These are phyloP conservation scores for Triops longicaudatus DNA, from an alignment of 1,140 invertebrate genomes.

Conservation along the genomic window DNA sequence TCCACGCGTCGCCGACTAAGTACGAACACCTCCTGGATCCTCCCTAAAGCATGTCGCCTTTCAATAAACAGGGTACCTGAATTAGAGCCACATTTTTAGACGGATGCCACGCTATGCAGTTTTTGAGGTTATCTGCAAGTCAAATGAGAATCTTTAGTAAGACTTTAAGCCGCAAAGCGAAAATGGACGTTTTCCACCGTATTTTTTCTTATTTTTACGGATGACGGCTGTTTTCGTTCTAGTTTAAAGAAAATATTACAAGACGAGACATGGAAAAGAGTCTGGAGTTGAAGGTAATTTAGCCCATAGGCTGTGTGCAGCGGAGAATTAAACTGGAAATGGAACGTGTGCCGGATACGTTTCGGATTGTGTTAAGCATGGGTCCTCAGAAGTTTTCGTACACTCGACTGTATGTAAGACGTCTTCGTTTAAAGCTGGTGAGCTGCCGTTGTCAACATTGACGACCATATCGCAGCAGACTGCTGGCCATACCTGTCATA, in stretches of 20 bases:
- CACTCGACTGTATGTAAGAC: background rate
- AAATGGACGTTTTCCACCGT: background rate
- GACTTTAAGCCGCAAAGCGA: background rate
- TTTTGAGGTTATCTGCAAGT: background rate
- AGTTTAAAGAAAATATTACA: background rate
- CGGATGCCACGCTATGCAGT: background rate
- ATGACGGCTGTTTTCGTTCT: background rate
- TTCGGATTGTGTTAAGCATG: background rate
- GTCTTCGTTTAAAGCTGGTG: background rate
- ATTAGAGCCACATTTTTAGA: background rate
- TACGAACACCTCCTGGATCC: background rate
- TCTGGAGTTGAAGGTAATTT: background rate
- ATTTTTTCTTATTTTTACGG: background rate
- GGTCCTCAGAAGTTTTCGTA: background rate
- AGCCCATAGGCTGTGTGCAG: background rate
- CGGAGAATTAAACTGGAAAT: background rate
- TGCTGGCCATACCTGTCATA: background rate
- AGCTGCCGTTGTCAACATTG: background rate
- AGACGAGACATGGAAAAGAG: background rate
- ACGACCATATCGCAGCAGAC: background rate
- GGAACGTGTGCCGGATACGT: background rate
- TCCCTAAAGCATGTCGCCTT: background rate
- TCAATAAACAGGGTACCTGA: background rate
- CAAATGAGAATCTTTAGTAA: background rate
- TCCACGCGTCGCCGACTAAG: background rate